Conservation (phyloP, 2,888 invertebrate genomes). For the Leucophenga montana region DNA sequence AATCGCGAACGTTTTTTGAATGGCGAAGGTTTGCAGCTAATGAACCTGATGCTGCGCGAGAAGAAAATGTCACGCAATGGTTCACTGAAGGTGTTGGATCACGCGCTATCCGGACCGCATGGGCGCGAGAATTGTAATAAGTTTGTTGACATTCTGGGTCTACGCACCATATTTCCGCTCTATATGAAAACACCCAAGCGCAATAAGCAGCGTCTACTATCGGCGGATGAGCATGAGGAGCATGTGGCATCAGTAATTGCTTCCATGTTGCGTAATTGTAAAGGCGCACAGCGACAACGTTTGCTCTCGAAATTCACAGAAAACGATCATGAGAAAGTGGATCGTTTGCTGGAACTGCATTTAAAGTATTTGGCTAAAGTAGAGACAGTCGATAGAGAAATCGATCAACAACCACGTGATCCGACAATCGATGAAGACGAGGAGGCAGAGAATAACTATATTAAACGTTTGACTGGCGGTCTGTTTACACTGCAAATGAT, state of each 20-base stretch:
- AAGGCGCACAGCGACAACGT: slow-evolving; percentile 90
- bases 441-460: slow-evolving; percentile 89
- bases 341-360: slow-evolving; percentile 94
- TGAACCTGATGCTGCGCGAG: slow-evolving; percentile 99
- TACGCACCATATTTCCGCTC: slow-evolving; percentile 96
- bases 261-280: slow-evolving; percentile 93
- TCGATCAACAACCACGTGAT: slow-evolving; percentile 76
- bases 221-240: slow-evolving; percentile 94
- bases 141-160: slow-evolving; percentile 96
- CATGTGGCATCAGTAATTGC: slow-evolving; percentile 95
- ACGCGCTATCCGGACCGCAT: slow-evolving; percentile 94
- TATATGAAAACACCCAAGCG: slow-evolving; percentile 99
- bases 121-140: slow-evolving; percentile 97
- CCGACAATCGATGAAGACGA: slow-evolving; percentile 78
- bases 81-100: slow-evolving; percentile 96
- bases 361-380: slow-evolving; percentile 97
- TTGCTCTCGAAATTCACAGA: slow-evolving; percentile 96
- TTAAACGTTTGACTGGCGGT: slow-evolving; percentile 92
- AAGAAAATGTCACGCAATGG: slow-evolving; percentile 97
- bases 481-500: slow-evolving; percentile 96
- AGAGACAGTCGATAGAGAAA: slow-evolving; percentile 84
- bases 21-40: slow-evolving; percentile 96
- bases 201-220: slow-evolving; percentile 83
- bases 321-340: slow-evolving; percentile 98
- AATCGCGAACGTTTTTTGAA: slow-evolving; percentile 94